A percentile compares a stretch with the other conserved stretches of the same genome.
Conservation (phyloP, 2,113 vertebrate genomes). For the Sialia sialis region DNA sequence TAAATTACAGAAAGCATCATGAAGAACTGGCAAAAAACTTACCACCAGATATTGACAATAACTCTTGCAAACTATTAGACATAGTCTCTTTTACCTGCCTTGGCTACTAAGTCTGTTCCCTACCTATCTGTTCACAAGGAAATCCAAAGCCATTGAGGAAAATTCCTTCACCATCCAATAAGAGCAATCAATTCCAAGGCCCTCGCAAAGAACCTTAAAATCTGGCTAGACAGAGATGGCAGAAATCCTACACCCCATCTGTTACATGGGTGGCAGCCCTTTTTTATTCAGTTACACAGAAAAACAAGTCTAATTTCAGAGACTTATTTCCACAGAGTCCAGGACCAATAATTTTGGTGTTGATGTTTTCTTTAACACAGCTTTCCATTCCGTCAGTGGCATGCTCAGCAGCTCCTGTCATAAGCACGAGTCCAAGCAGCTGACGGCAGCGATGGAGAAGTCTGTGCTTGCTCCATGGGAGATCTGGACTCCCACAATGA, state of each 20-base stretch:
- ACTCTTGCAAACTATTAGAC: background rate
- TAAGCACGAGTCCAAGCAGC: slow-evolving; percentile 66
- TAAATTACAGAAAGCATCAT: background rate
- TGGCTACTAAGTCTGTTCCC: background rate
- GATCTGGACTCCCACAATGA: slow-evolving; percentile 73
- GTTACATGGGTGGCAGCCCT: background rate
- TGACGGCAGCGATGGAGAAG: slow-evolving; percentile 77
- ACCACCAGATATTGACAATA: background rate
- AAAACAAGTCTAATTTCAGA: background rate
- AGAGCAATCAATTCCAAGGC: background rate
- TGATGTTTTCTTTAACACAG: slow-evolving; percentile 36
- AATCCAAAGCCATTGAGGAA: background rate
- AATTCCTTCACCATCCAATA: background rate
- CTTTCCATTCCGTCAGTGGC: slow-evolving; percentile 85
- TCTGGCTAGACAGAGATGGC: background rate
- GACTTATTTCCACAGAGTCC: background rate
- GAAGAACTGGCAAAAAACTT: background rate
- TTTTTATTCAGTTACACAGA: background rate
- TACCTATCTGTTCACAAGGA: background rate
- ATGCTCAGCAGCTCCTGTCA: slow-evolving; percentile 76
- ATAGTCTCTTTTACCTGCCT: background rate
- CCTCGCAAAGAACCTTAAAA: background rate
- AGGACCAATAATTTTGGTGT: background rate
- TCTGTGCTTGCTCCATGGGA: slow-evolving; percentile 79
- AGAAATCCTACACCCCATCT: background rate